Evolutionary conservation across 2,797 vertebrate species (phyloP), one percentile per base, ranked within the genome.

Genomic region (Pseudochirops cupreus): DNA sequence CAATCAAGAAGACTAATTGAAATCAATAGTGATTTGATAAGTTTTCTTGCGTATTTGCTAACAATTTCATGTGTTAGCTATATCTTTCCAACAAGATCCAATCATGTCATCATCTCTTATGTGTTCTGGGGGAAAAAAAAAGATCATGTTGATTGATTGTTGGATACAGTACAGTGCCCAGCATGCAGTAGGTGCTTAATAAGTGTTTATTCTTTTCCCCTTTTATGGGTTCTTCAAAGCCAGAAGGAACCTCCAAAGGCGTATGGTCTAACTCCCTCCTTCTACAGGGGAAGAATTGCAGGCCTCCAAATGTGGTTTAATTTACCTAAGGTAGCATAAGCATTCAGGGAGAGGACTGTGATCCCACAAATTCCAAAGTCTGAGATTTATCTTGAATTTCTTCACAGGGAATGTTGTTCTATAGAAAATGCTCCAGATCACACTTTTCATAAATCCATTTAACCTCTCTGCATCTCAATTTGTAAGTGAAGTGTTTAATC

Each of bases 401-500:
- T 50, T 87, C 74, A 46, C n/a, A 82, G n/a, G 74, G 39, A 82
- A 46, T 46, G 39, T 26, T 87, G 24, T 87, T 87, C 21, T 11
- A 28, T 50, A 50, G 24, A 87, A 87, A 87, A 50, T 39, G 9
- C 74, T 46, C 39, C 74, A 46, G 39, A 87, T 87, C 21, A 87
- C 39, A 87, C 9, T 87, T 50, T 87, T 87, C 9, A 7, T 26
- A 87, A 87, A 87, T 50, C 39, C 74, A 87, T 50, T 87, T 50
- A 87, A 87, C 74, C 74, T 87, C 74, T 87, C 74, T 50, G 74
- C 74, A 87, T 87, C 74, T 87, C 21, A 87, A 50, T 87, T 87
- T 87, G 39, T 87, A 87, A 87, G 74, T 87, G 74, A 87, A 87
- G 74, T 87, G 74, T 87, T 87, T 87, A 87, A 87, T 87, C 74